A percentile compares a stretch with the other conserved stretches of the same genome.
phyloP scores from a whole-genome alignment of 2,888 invertebrate genomes.

The Hydroisotoma schaefferi region DNA sequence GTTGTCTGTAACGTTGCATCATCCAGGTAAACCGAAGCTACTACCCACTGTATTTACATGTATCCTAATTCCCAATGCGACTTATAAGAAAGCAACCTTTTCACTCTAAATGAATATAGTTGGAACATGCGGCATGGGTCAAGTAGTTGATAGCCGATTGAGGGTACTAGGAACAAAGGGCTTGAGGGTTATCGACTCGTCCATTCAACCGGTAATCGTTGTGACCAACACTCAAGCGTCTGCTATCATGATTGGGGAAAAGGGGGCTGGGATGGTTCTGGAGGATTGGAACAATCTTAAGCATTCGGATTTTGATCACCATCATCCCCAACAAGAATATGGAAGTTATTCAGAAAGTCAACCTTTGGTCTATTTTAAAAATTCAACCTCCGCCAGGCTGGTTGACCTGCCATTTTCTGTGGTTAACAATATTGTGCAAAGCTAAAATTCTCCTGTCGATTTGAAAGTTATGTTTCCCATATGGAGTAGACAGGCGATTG shows the following conservation, averaged over 20 bases:
- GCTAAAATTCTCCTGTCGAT: too few species aligned
- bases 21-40: too few species aligned
- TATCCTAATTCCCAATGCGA: background rate
- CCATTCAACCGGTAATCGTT: slow-evolving; percentile 24
- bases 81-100: too few species aligned
- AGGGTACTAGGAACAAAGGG: slow-evolving; percentile 30
- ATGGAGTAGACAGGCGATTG: too few species aligned
- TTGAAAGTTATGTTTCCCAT: too few species aligned
- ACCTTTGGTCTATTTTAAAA: too few species aligned
- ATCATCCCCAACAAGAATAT: too few species aligned
- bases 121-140: slow-evolving; percentile 35
- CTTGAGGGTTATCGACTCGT: slow-evolving; percentile 34
- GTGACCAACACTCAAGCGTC: slow-evolving; percentile 23
- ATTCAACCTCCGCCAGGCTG: too few species aligned
- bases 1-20: slow-evolving; percentile 37
- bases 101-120: slow-evolving; percentile 8
- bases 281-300: slow-evolving; percentile 15
- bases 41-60: too few species aligned
- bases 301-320: background rate
- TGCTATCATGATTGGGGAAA: slow-evolving; percentile 29
- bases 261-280: slow-evolving; percentile 29
- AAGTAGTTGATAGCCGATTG: slow-evolving; percentile 38
- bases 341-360: too few species aligned
- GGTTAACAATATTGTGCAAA: too few species aligned
- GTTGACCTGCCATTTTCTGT: too few species aligned